Base-by-base conservation (phyloP, 2,797 vertebrate genomes). In the Choloepus didactylus region DNA sequence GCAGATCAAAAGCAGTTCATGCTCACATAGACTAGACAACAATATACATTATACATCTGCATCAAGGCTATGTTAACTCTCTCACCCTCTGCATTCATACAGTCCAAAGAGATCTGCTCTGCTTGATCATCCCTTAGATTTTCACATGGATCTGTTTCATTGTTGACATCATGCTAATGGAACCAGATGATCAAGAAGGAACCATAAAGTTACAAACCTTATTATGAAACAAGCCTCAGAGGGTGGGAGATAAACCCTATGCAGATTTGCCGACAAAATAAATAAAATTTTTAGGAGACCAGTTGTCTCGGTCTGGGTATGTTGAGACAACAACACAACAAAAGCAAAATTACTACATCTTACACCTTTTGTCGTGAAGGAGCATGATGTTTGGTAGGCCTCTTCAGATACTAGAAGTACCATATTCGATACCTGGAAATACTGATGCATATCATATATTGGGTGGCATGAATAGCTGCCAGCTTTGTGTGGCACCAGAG, bases 361-460 rank as follows among this genome's bases (percentile, higher is more conserved):
- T 91, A 9, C 11, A 77, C 62, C 23, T 72, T 12, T 62, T 14
- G 81, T 11, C 4, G 27, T 29, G 15, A 85, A 46, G n/a, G 9
- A 62, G 3, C 9, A 38, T 9, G 46, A 38, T n/a, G 8, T 7
- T 15, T 60, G 27, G 6, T 25, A 59, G 15, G 3, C 12, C 66
- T 60, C 25, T 59, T 60, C 8, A 49, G 6, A 14, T 35, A 12
- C 5, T 16, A 9, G 19, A 46, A 46, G 6, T 10, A 73, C 4
- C 25, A 46, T 64, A 41, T 29, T 49, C n/a, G 41, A 66, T 25
- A 62, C 3, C 29, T 46, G 21, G 14, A 4, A 67, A 62, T 44
- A 21, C 8, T 23, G 1, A 3, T 35, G 3, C 31, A 67, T 4
- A 49, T 0, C 9, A 51, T 21, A 29, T 6, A 46, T 3, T 38